phyloP scores from a whole-genome alignment of 2,888 invertebrate genomes.

The Apantesis nais region DNA sequence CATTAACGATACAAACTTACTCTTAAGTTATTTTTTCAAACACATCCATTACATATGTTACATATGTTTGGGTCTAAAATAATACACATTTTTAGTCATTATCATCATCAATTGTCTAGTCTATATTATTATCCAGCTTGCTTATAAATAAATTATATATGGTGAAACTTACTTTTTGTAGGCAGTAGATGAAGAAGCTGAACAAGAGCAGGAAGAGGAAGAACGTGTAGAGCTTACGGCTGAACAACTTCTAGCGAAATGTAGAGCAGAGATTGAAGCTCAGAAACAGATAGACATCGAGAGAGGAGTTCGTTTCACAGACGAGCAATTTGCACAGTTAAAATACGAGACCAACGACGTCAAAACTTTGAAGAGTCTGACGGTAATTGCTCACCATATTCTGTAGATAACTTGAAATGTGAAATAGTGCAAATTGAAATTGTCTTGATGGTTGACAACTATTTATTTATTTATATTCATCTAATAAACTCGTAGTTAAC shows the following conservation, averaged over 20 bases:
- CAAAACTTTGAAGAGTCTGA: conserved; percentile 83
- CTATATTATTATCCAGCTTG: background rate
- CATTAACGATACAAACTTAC: background rate
- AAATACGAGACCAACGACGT: conserved; percentile 88
- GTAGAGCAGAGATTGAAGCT: conserved; percentile 69
- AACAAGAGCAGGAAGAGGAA: conserved; percentile 66
- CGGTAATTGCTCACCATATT: conserved; percentile 71
- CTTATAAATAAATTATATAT: background rate
- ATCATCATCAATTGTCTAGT: background rate
- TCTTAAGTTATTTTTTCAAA: background rate
- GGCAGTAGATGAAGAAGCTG: conserved; percentile 75
- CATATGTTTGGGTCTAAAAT: background rate
- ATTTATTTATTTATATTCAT: conserved; percentile 33
- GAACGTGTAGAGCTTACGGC: conserved; percentile 74
- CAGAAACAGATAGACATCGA: conserved; percentile 76
- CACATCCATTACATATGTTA: background rate
- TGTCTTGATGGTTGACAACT: conserved; percentile 28
- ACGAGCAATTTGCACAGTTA: conserved; percentile 85
- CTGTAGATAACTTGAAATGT: conserved; percentile 18
- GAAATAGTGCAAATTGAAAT: no score
- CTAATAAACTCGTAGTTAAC: conserved; percentile 61
- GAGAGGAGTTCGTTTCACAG: conserved; percentile 84
- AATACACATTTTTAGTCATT: background rate
- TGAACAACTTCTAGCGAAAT: conserved; percentile 68
- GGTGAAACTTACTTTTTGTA: conserved; percentile 36